A percentile compares a stretch with the other conserved stretches of the same genome.
phyloP scores from a whole-genome alignment of 2,888 invertebrate genomes.

The Geotrupes spiniger region DNA sequence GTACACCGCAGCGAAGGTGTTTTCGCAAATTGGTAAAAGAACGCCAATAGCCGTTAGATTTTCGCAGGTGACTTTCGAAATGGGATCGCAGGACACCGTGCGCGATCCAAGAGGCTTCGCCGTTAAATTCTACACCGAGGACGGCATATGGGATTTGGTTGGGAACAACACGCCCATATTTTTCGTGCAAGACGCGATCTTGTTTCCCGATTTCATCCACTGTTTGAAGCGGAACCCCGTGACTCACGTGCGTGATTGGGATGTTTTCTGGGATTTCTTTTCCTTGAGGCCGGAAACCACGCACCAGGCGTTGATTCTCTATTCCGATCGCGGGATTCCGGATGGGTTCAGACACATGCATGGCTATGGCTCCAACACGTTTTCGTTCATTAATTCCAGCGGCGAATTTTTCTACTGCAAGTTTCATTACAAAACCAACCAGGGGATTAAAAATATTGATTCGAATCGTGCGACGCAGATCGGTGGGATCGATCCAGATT shows the following conservation, averaged over 20 bases:
- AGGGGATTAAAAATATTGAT: slow-evolving; percentile 79
- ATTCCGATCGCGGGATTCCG: slow-evolving; percentile 90
- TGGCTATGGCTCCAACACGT: slow-evolving; percentile 93
- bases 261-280: slow-evolving; percentile 96
- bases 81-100: slow-evolving; percentile 85
- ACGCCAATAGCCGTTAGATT: slow-evolving; percentile 77
- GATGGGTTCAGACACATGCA: slow-evolving; percentile 75
- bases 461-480: slow-evolving; percentile 67
- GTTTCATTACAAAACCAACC: slow-evolving; percentile 89
- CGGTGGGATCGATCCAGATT: slow-evolving; percentile 81
- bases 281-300: slow-evolving; percentile 81
- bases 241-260: slow-evolving; percentile 85
- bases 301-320: slow-evolving; percentile 84
- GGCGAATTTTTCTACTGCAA: slow-evolving; percentile 76
- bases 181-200: slow-evolving; percentile 83
- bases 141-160: slow-evolving; percentile 91
- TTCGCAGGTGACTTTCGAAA: slow-evolving; percentile 85
- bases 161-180: slow-evolving; percentile 93
- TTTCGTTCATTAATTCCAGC: slow-evolving; percentile 78
- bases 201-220: slow-evolving; percentile 95
- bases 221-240: slow-evolving; percentile 94
- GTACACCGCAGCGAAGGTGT: slow-evolving; percentile 76
- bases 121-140: slow-evolving; percentile 89
- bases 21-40: slow-evolving; percentile 72
- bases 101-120: slow-evolving; percentile 92